These are phyloP conservation scores for Eurytoma californica DNA, from an alignment of 2,888 invertebrate genomes.

Conservation along the genomic window DNA sequence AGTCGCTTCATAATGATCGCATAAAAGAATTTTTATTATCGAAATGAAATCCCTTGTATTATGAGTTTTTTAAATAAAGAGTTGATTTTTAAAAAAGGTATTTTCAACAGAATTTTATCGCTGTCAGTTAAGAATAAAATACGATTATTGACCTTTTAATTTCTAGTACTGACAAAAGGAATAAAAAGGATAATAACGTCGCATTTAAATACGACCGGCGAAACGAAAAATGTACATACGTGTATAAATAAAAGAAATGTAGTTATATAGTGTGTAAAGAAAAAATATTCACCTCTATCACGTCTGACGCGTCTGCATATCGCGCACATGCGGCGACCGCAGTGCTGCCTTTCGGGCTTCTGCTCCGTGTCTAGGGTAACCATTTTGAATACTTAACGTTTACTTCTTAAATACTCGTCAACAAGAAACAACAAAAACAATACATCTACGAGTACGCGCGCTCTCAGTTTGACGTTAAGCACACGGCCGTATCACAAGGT, in stretches of 20 bases:
- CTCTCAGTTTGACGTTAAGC: conserved; percentile 14
- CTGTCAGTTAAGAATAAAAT: neutral
- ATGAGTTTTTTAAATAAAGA: neutral
- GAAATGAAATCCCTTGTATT: neutral
- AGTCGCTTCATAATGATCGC: conserved; percentile 7
- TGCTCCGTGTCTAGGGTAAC: conserved; percentile 74
- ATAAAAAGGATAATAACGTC: too few species aligned
- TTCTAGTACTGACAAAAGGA: too few species aligned
- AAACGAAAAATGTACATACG: neutral
- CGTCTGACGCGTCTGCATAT: conserved; percentile 74
- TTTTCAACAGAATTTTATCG: neutral
- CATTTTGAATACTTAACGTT: conserved; percentile 63
- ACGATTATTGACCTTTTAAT: too few species aligned
- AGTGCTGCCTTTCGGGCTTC: conserved; percentile 73
- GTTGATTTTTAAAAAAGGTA: neutral
- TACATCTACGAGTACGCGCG: conserved; percentile 3
- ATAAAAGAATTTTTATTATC: neutral
- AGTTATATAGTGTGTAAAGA: conserved; percentile 26
- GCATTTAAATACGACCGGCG: neutral
- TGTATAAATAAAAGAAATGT: conserved; percentile 22
- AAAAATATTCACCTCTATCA: conserved; percentile 70
- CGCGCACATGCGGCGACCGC: conserved; percentile 73
- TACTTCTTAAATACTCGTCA: conserved; percentile 27
- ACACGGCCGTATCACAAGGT: conserved; percentile 17
- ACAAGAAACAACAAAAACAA: conserved; percentile 33